phyloP scores from a whole-genome alignment of 1,140 invertebrate species.

The Rhynchophorus ferrugineus region DNA sequence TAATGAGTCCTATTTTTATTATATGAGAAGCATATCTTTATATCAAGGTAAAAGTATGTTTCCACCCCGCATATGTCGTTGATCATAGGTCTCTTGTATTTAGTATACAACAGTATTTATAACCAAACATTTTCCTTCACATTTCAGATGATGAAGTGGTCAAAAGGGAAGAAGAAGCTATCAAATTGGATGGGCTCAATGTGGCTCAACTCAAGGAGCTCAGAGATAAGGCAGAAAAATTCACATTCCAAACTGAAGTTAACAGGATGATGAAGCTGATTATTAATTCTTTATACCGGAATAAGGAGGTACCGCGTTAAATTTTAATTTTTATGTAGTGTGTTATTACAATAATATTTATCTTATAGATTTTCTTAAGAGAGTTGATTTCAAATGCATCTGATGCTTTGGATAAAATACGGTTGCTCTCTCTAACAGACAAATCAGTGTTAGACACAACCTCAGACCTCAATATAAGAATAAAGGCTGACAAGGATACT shows the following conservation, averaged over 20 bases:
- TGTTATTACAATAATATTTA: no score
- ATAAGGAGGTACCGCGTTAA: slow-evolving; percentile 96
- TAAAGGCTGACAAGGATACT: slow-evolving; percentile 95
- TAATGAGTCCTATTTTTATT: no score
- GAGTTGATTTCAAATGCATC: slow-evolving; percentile 97
- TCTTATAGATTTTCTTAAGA: slow-evolving; percentile 79
- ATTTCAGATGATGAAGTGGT: slow-evolving; percentile 69
- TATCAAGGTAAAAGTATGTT: background rate
- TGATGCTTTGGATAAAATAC: slow-evolving; percentile 92
- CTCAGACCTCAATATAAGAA: slow-evolving; percentile 81
- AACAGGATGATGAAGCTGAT: slow-evolving; percentile 99
- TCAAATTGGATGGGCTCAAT: slow-evolving; percentile 92
- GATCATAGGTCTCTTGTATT: no score
- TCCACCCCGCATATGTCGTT: background rate
- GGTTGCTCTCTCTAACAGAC: slow-evolving; percentile 86
- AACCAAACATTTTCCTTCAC: slow-evolving; percentile 20
- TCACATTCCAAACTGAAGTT: slow-evolving; percentile 92
- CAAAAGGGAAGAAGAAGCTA: slow-evolving; percentile 89
- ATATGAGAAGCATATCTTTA: no score
- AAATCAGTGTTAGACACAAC: slow-evolving; percentile 67
- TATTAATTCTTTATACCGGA: slow-evolving; percentile 96
- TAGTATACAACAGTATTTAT: slow-evolving; percentile 12
- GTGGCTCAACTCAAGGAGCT: slow-evolving; percentile 90
- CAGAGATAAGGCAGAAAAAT: slow-evolving; percentile 85
- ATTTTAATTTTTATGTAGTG: slow-evolving; percentile 8